Evolutionary conservation across 2,113 vertebrate species (phyloP), one percentile per base, ranked within the genome.

Genomic region (Osmerus eperlanus): DNA sequence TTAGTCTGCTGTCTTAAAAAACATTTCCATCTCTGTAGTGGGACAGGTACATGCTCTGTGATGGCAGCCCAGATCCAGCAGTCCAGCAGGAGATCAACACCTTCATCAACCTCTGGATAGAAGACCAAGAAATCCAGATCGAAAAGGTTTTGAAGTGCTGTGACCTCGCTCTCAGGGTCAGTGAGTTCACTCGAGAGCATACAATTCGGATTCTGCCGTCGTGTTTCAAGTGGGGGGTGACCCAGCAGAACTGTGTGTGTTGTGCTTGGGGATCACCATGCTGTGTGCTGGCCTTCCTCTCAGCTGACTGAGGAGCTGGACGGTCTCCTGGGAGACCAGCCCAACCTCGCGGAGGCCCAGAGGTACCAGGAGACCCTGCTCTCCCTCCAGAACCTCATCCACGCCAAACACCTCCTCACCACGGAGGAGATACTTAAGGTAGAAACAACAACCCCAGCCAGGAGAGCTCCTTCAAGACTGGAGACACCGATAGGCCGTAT

Each of bases 61-160:
- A 96, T 28, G 94, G 91, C 15, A 91, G n/a, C 36, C 95, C 97
- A n/a, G 94, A 99, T 68, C 95, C 96, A n/a, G 78, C 88, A 0
- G 15, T 91, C 0, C 81, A 88, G 23, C 88, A 78, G 56, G 95
- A 99, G 61, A 90, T 98, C 14, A 98, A 99, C 74, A 92, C 93
- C 29, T 98, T 92, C 73, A 92, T 99, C 69, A 95, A 85, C 70
- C 78, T 97, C 67, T 97, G 94, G 94, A 82, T 71, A 75, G 96
- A 97, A 15, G 90, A 95, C 63, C 80, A 68, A 19, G 87, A 92
- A 9, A 82, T 92, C 53, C 86, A 90, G 12, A 54, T 95, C 23
- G 80, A 86, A 3, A 41, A 36, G 1, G 90, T 96, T 72, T 79
- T 96, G 23, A 13, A 89, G 67, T 91, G 94, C 25, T 94, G 93